Conservation (phyloP, 2,888 invertebrate genomes). For the Rhingia rostrata region DNA sequence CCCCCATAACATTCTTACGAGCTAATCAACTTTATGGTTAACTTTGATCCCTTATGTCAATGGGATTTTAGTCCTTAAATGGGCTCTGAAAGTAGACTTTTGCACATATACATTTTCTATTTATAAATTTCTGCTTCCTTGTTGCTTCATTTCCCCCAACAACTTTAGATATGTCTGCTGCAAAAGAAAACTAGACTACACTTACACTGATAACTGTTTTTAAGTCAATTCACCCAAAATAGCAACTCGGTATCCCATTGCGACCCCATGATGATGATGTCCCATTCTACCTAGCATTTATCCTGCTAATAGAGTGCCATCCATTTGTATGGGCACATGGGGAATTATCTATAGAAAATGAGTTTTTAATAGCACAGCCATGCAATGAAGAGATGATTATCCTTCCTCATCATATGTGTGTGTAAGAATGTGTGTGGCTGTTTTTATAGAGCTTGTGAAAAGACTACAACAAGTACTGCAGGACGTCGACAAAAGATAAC, state of each 20-base stretch:
- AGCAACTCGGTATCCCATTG: constrained; percentile 12
- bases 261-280: constrained; percentile 32
- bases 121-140: constrained; percentile 13
- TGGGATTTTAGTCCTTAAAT: not conserved
- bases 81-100: not conserved
- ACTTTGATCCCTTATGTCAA: no score
- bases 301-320: constrained; percentile 55
- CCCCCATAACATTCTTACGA: no score
- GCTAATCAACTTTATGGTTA: no score
- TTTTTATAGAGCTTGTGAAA: not conserved
- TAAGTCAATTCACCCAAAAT: constrained; percentile 37
- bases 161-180: not conserved
- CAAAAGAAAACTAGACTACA: constrained; percentile 7
- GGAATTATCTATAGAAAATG: constrained; percentile 72
- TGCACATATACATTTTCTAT: not conserved
- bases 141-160: constrained; percentile 1
- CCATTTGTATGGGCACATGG: constrained; percentile 59
- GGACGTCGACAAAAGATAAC: not conserved
- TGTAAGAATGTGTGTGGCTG: not conserved
- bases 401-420: constrained; percentile 23
- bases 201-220: constrained; percentile 7
- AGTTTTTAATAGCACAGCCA: constrained; percentile 70
- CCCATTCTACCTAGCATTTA: constrained; percentile 54
- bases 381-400: constrained; percentile 70
- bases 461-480: not conserved